Percentiles rank a stretch among this genome's conserved stretches.
Conservation (phyloP, 2,797 vertebrate genomes). For the Lepus townsendii region DNA sequence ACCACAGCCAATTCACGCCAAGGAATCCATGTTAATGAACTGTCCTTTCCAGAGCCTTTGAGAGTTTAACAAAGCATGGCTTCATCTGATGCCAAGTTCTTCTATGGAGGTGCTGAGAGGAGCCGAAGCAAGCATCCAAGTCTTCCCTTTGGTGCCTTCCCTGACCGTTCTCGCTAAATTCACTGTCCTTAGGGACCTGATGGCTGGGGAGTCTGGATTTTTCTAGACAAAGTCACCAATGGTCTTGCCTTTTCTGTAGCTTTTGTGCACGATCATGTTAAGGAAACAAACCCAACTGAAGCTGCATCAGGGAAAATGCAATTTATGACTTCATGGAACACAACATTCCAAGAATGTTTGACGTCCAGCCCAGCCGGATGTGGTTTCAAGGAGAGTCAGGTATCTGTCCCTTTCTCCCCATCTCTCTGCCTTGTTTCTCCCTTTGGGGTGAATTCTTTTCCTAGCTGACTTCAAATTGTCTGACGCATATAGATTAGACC, state of each 20-base stretch:
- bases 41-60: background rate
- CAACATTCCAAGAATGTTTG: background rate
- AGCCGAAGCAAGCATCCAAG: background rate
- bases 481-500: background rate
- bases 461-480: background rate
- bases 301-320: background rate
- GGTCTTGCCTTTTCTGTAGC: background rate
- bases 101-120: background rate
- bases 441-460: background rate
- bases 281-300: background rate
- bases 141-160: background rate
- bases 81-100: background rate
- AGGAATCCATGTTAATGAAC: no score
- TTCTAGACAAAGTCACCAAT: background rate
- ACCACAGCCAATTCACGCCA: no score
- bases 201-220: background rate
- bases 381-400: background rate
- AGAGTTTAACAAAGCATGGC: background rate
- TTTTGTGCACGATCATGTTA: background rate
- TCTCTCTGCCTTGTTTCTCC: background rate
- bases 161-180: background rate
- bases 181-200: background rate
- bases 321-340: background rate
- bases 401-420: background rate
- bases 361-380: background rate